Evolutionary conservation across 2,888 invertebrate genomes (phyloP).

Genomic region (Zaprionus bogoriensis): DNA sequence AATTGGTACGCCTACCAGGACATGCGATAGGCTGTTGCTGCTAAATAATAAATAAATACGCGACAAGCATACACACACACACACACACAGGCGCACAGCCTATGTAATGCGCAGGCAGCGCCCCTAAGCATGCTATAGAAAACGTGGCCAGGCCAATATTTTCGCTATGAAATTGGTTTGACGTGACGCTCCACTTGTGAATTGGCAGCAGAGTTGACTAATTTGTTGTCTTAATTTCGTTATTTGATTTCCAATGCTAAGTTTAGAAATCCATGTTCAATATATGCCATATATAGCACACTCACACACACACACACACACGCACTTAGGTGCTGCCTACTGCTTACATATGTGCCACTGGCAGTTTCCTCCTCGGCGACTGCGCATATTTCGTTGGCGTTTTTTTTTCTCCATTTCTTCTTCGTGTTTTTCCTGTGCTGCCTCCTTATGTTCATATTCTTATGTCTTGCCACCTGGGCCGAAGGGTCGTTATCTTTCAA

Average conservation of each 20-base stretch:
- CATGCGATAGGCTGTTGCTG: constrained; percentile 65
- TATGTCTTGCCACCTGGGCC: constrained; percentile 34
- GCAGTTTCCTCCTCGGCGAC: constrained; percentile 44
- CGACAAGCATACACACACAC: constrained; percentile 27
- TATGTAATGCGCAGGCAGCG: constrained; percentile 36
- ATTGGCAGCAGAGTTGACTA: constrained; percentile 1
- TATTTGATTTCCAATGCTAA: constrained; percentile 5
- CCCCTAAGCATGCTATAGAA: constrained; percentile 33
- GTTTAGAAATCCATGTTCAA: neutral
- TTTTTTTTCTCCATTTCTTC: neutral
- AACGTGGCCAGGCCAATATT: constrained; percentile 10
- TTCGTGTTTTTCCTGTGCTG: neutral
- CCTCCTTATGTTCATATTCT: constrained; percentile 10
- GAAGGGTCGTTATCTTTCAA: constrained; percentile 49
- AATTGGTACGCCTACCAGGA: constrained; percentile 51
- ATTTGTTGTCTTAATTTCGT: constrained; percentile 8
- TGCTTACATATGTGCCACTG: neutral
- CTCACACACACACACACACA: neutral
- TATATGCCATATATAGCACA: constrained; percentile 3
- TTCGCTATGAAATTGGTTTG: constrained; percentile 9
- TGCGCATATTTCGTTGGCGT: constrained; percentile 52
- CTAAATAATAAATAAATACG: constrained; percentile 66
- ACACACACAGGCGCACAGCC: neutral
- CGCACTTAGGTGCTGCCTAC: neutral
- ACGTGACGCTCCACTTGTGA: neutral